Evolutionary conservation across 2,113 vertebrate genomes (phyloP), one percentile per base, ranked within the genome.

Genomic region (Myodes glareolus): DNA sequence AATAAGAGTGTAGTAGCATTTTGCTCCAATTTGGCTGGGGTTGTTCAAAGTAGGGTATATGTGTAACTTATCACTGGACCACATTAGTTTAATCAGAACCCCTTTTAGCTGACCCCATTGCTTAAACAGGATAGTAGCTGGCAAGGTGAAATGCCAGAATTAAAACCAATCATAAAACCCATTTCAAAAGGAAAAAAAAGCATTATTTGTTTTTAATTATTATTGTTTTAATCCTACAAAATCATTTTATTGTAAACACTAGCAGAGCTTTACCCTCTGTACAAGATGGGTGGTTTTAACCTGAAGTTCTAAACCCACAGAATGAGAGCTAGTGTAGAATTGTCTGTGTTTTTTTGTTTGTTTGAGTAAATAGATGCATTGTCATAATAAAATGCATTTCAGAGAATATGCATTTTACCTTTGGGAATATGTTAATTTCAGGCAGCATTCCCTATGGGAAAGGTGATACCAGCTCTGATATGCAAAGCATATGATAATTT

Each of bases 401-500:
- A 98, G 97, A 98, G 97, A 98, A 98, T 98, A 98, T 99, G 98
- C 98, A 99, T 99, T 99, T 99, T 98, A 98, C 98, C 98, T 98
- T 99, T 98, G 98, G 98, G 98, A 98, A 99, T 99, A 98, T 99
- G 98, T 98, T 99, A 98, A 99, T 98, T 99, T 98, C 98, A 98
- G 98, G 98, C 98, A 98, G 98, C 98, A 99, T 99, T 99, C 98
- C 98, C 98, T 99, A 99, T 98, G 99, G 99, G 99, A 99, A 99
- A 98, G 98, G 98, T 99, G 98, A 98, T 98, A 99, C 98, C 99
- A 99, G 98, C 99, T 99, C 98, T 99, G 98, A 99, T 99, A 99
- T 99, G 98, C 98, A 99, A 99, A 99, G 99, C 98, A 99, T 99
- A 99, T 98, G 98, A 98, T 99, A 99, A 99, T 98, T 99, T 99